phyloP scores from a whole-genome alignment of 2,797 vertebrate species.

The Pelobates cultripes region DNA sequence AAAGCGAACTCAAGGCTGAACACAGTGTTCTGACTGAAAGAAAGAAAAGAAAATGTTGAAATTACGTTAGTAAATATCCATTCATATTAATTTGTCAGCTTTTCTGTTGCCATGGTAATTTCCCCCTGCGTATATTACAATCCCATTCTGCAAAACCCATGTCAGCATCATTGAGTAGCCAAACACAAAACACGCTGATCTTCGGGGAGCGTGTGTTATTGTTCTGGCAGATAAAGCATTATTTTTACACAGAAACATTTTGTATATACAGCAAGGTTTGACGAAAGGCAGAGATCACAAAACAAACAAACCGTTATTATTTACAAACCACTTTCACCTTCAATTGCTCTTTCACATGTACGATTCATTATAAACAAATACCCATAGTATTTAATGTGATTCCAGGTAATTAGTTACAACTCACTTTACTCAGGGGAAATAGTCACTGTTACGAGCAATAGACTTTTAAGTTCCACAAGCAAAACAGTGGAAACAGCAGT shows the following conservation, averaged over 20 bases:
- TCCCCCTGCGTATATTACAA: conserved; percentile 69
- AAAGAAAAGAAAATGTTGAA: conserved; percentile 77
- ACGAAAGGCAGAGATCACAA: background rate
- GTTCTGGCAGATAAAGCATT: background rate
- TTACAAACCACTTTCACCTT: too few species aligned
- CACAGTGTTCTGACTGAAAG: conserved; percentile 63
- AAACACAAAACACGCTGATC: background rate
- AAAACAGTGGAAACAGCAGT: too few species aligned
- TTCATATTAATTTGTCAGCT: conserved; percentile 83
- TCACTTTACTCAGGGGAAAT: too few species aligned
- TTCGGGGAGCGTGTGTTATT: background rate
- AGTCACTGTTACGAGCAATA: too few species aligned
- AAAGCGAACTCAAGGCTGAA: conserved; percentile 70
- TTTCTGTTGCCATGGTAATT: conserved; percentile 86
- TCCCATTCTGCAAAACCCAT: conserved; percentile 61
- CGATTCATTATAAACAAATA: too few species aligned
- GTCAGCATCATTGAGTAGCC: conserved; percentile 65
- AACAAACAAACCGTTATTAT: too few species aligned
- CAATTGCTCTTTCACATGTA: too few species aligned
- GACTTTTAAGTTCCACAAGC: too few species aligned
- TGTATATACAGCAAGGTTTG: background rate
- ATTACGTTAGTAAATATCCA: conserved; percentile 84
- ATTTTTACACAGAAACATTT: background rate
- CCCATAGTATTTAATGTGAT: too few species aligned
- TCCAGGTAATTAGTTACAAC: too few species aligned